phyloP scores from a whole-genome alignment of 2,888 invertebrate species.

The Limenitis camilla region DNA sequence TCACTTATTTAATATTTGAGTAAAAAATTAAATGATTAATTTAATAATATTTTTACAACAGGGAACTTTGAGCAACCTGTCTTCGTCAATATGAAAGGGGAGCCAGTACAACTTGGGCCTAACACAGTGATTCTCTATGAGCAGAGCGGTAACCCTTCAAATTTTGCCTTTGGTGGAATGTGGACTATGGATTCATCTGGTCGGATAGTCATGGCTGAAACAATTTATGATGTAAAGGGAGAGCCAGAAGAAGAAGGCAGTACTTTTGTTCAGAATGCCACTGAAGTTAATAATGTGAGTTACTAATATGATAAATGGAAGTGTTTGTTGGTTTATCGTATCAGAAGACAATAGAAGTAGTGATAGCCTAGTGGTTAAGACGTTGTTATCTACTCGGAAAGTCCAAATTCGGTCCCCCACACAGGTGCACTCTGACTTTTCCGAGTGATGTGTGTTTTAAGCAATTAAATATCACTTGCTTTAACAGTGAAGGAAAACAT shows the following conservation, averaged over 20 bases:
- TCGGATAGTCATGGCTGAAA: slow-evolving; percentile 69
- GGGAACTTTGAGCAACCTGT: slow-evolving; percentile 68
- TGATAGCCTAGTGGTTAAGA: no score
- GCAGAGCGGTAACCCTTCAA: slow-evolving; percentile 64
- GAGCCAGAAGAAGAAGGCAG: slow-evolving; percentile 62
- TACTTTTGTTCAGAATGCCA: slow-evolving; percentile 58
- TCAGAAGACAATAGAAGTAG: no score
- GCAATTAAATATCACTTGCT: no score
- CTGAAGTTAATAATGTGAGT: slow-evolving; percentile 61
- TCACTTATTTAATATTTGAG: no score
- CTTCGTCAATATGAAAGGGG: slow-evolving; percentile 69
- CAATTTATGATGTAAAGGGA: slow-evolving; percentile 69
- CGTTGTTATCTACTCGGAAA: no score
- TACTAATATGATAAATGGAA: neutral
- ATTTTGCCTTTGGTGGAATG: slow-evolving; percentile 69
- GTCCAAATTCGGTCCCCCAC: no score
- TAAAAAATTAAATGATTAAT: no score
- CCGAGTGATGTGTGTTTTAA: no score
- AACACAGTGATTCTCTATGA: slow-evolving; percentile 70
- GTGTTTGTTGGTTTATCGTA: no score
- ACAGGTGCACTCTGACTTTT: no score
- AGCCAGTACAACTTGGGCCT: slow-evolving; percentile 66
- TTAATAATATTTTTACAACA: no score
- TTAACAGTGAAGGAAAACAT: no score
- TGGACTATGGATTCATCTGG: slow-evolving; percentile 70